These are phyloP conservation scores for Anser brachyrhynchus DNA, from an alignment of 2,113 vertebrate genomes.

Conservation along the genomic window DNA sequence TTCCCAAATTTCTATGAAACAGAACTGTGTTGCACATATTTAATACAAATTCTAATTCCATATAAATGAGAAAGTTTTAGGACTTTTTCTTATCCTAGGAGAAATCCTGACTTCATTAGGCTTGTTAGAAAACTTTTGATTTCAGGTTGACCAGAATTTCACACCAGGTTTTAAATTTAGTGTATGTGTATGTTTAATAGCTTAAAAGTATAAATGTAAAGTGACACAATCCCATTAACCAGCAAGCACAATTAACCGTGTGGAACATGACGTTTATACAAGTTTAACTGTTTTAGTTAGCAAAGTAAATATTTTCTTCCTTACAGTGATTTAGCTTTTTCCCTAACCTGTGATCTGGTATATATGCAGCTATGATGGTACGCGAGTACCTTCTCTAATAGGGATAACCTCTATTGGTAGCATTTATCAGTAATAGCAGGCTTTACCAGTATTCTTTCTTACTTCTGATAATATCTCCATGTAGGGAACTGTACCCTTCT, in stretches of 20 bases:
- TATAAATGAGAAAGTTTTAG: background rate
- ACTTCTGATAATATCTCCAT: background rate
- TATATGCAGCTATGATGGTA: background rate
- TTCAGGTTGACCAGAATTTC: background rate
- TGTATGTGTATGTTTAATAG: background rate
- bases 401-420: background rate
- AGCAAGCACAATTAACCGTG: background rate
- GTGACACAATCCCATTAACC: background rate
- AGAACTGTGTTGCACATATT: rapidly evolving
- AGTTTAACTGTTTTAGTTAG: background rate
- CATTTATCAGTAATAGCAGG: background rate
- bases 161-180: background rate
- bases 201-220: conserved; percentile 18
- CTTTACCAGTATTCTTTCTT: background rate
- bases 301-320: background rate
- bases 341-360: background rate
- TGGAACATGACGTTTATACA: background rate
- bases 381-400: background rate
- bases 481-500: background rate
- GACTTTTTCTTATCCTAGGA: background rate
- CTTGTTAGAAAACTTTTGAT: background rate
- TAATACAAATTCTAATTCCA: background rate
- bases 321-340: background rate
- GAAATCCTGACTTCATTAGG: background rate
- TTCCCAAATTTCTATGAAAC: background rate